Base-by-base conservation (phyloP, 2,797 vertebrate genomes). In the Salarias fasciatus region DNA sequence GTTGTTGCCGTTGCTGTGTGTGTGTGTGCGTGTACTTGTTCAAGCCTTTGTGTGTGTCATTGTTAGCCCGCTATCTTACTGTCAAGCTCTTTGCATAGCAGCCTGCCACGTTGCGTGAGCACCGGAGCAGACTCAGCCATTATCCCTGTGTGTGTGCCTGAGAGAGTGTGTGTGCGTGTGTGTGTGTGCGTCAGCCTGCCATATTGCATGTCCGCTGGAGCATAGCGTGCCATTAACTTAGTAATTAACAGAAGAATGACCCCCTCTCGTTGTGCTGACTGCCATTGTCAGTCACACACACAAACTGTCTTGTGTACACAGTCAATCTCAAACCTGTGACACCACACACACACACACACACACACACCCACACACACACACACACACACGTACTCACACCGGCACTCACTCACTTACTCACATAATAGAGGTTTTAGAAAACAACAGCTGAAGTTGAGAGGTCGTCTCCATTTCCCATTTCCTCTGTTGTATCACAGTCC, bases 221-320 rank as follows among this genome's bases (percentile, higher is more conserved):
- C 83, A 82, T 74, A 80, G 75, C 84, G 72, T 88, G 82, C 82
- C 84, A 89, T 91, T 89, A 87, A 84, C 80, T 84, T 73, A 59
- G 83, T 87, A 90, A 91, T 90, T 89, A 90, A 85, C 69, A 78
- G 79, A 84, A 84, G 69, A 86, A 87, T 80, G 79, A 63, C 77
- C 71, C 41, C 66, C 38, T 31, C 68, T 62, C 31, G 15, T 75
- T 48, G 35, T 55, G 56, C 68, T 70, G 69, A 62, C 73, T 78
- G 71, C 82, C 83, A 78, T 62, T 79, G 79, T 85, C 79, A 79
- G 37, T 75, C 61, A 67, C 50, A 57, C 61, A 42, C 36, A 72
- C 46, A 82, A 12, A 50, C 35, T 29, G 11, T 24, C 6, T 42
- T 55, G 14, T 40, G 18, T 37, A 45, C 36, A 53, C 38, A 53